phyloP scores from a whole-genome alignment of 2,113 vertebrate genomes.

The Pterocles orientalis region DNA sequence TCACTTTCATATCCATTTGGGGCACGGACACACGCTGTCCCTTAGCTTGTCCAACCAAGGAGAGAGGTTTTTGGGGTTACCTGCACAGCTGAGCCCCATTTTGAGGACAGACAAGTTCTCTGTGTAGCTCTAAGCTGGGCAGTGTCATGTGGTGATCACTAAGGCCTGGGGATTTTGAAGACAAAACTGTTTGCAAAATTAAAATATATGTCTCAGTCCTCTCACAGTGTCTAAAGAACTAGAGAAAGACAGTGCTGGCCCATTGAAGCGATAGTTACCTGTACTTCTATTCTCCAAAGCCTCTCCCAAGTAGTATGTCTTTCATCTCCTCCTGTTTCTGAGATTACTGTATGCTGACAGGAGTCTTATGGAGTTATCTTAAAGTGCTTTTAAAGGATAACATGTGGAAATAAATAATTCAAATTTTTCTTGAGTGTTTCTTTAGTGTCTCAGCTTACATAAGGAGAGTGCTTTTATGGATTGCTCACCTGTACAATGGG shows the following conservation, averaged over 20 bases:
- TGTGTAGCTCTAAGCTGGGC: neutral
- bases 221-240: neutral
- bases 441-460: constrained; percentile 22
- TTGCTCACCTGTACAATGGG: constrained; percentile 29
- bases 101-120: neutral
- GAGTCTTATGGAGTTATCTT: constrained; percentile 16
- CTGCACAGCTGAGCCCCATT: neutral
- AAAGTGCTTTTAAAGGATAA: constrained; percentile 60
- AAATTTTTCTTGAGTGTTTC: constrained; percentile 38
- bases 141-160: neutral
- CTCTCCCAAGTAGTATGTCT: neutral
- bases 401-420: constrained; percentile 69
- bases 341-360: constrained; percentile 36
- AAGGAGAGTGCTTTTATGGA: constrained; percentile 16
- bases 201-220: neutral
- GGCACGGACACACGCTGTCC: neutral
- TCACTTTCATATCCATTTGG: neutral
- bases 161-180: neutral
- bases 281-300: neutral
- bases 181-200: neutral
- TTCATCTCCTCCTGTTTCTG: constrained; percentile 28
- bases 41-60: neutral
- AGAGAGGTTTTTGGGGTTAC: neutral
- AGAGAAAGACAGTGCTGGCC: neutral
- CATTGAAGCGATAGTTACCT: neutral